Base-by-base conservation (phyloP, 2,888 invertebrate species). In the Torymus aiolomorphi region DNA sequence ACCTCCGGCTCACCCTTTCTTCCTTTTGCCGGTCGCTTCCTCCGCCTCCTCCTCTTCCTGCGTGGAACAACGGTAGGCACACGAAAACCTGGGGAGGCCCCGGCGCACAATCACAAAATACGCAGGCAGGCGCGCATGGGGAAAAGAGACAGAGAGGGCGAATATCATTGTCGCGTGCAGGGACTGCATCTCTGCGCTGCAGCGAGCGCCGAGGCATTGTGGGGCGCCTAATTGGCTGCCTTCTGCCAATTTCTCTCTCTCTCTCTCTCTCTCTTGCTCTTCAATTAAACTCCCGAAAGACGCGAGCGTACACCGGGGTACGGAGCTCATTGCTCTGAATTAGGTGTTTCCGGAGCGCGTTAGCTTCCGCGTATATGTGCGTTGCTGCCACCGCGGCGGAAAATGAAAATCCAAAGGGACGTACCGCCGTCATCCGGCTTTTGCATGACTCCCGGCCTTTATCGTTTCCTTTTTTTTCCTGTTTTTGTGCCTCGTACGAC, bases 281-380 rank as follows among this genome's bases (percentile, higher is more conserved):
- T 80, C 80, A 76, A 80, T 80, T 76, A 72, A 62, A 72, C 61
- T 67, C 67, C 72, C 76, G 54, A 75, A 78, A 72, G 78, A 54
- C 56, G 56, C 16, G 42, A 42, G 42, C 42, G 42, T 42, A 24
- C 51, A 14, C 51, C 16, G 20, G 66, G 16, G 31, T 56, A 20
- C 20, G 75, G 31, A 51, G 74, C 51, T 54, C 24, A 51, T 42
- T 42, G 42, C 57, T 62, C 16, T 59, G 76, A 77, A 80, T 71
- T 77, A 70, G 73, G 54, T 42, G 70, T 74, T 74, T 70, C 70
- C 77, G 63, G 59, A 65, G 51, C 51, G 24, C 12, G 16, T 54
- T 31, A 18, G 16, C 18, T 65, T 14, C 72, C 11, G 12, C 16
- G 11, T 73, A 20, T 20, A 20, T 18, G 5, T 42, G 8, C 14